Base-by-base conservation (phyloP, 2,797 vertebrate genomes). In the Falco naumanni region DNA sequence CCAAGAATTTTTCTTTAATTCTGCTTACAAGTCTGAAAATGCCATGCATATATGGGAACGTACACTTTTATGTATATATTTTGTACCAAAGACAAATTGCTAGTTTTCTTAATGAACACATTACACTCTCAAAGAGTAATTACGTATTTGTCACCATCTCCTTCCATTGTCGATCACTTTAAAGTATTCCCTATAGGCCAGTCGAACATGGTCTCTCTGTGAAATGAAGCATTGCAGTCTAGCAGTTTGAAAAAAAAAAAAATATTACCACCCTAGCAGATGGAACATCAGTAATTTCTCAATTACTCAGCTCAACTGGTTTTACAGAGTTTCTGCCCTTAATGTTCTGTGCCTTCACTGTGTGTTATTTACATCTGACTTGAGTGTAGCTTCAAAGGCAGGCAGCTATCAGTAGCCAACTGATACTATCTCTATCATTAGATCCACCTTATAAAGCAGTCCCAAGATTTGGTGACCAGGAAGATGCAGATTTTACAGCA, bases 221-320 rank as follows among this genome's bases (percentile, higher is more conserved):
- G 96, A 97, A 97, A 94, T 93, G 92, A 97, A 97, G 89, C 87
- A 96, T 90, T 97, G 57, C 71, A 88, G 68, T 84, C 74, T 95
- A 48, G 74, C 80, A 94, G 60, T 96, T 97, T 65, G 89, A 93
- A 96, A 94, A 41, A 41, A 41, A 41, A 41, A 95, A 96, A 95
- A 94, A 68, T 86, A 95, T 95, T 94, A 79, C 90, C 65, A 95
- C 74, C 64, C 70, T 24, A 71, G 71, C 96, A 98, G 96, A 98
- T 97, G 94, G 93, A 96, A 94, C 92, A 96, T 95, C 84, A 82
- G 96, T 96, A 97, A 98, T 97, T 97, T 96, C 39, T 41, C 39
- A 41, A 41, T 41, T 41, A 41, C 39, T 97, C 87, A 94, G 71
- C 77, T 97, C 90, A 95, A 95, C 93, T 61, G 72, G 64, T 95